These are phyloP conservation scores for Microctenopoma steveboyesi DNA, from an alignment of 2,797 vertebrate genomes.

Conservation along the genomic window DNA sequence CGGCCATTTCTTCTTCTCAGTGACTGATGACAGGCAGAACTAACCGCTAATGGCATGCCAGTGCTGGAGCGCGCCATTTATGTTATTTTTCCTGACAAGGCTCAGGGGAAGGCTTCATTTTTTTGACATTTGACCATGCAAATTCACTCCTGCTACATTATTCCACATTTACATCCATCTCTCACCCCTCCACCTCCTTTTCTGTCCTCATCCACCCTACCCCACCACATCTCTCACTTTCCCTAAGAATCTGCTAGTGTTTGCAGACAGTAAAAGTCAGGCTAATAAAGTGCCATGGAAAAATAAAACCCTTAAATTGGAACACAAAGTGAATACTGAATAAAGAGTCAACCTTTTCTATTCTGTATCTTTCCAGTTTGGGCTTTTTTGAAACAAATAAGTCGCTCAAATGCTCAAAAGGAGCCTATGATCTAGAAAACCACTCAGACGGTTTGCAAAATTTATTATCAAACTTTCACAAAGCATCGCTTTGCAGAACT, in stretches of 20 bases:
- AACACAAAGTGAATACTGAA: slow-evolving; percentile 86
- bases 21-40: slow-evolving; percentile 97
- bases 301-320: slow-evolving; percentile 84
- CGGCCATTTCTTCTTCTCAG: slow-evolving; percentile 89
- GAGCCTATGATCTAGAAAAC: slow-evolving; percentile 41
- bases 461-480: slow-evolving; percentile 49
- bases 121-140: slow-evolving; percentile 99
- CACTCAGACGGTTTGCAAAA: slow-evolving; percentile 57
- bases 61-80: slow-evolving; percentile 93
- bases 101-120: slow-evolving; percentile 98
- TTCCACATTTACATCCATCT: slow-evolving; percentile 97
- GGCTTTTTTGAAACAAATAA: slow-evolving; percentile 73
- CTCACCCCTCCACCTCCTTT: slow-evolving; percentile 55
- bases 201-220: slow-evolving; percentile 61
- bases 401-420: slow-evolving; percentile 36
- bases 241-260: slow-evolving; percentile 58
- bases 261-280: slow-evolving; percentile 87
- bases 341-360: slow-evolving; percentile 75
- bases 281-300: slow-evolving; percentile 88
- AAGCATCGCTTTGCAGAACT: background rate
- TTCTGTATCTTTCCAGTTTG: slow-evolving; percentile 51
- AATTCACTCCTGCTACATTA: slow-evolving; percentile 99
- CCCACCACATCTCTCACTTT: slow-evolving; percentile 42
- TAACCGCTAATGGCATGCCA: slow-evolving; percentile 97
- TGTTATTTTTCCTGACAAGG: slow-evolving; percentile 98